These are phyloP conservation scores for Toxotes lorentzi DNA, from an alignment of 2,797 vertebrate species.

Conservation along the genomic window DNA sequence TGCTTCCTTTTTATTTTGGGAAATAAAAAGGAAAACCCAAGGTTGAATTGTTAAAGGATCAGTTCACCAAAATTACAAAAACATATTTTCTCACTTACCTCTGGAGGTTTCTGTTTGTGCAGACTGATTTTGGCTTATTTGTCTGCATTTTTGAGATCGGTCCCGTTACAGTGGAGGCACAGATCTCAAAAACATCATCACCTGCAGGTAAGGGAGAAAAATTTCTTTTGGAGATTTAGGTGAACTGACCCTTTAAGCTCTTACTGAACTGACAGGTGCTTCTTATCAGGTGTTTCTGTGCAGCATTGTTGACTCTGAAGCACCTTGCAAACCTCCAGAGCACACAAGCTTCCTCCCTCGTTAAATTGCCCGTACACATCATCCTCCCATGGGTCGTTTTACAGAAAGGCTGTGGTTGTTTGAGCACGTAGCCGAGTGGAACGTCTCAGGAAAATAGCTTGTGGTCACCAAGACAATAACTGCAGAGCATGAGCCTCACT, in stretches of 20 bases:
- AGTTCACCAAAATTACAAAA: neutral
- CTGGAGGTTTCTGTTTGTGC: too few relatives aligned
- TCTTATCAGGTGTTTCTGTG: conserved; percentile 45
- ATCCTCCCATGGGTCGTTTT: conserved; percentile 44
- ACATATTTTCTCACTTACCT: neutral
- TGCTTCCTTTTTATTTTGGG: neutral
- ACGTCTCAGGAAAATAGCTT: conserved; percentile 61
- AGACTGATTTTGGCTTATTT: neutral
- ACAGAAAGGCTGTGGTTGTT: conserved; percentile 62
- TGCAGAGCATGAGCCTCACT: conserved; percentile 60
- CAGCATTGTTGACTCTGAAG: neutral
- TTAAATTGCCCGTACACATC: conserved; percentile 41
- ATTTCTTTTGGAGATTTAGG: neutral
- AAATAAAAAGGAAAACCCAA: conserved; percentile 1
- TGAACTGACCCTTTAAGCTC: neutral
- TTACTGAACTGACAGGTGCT: conserved; percentile 42
- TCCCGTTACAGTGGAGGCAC: neutral
- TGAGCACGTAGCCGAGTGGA: conserved; percentile 67
- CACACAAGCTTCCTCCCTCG: conserved; percentile 17
- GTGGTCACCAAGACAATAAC: conserved; percentile 76
- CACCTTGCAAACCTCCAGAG: conserved; percentile 16
- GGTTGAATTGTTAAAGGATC: conserved; percentile 1
- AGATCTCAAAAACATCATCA: neutral
- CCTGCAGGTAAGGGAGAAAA: neutral
- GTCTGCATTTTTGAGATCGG: neutral